Base-by-base conservation (phyloP, 1,140 invertebrate genomes). In the Mya arenaria region DNA sequence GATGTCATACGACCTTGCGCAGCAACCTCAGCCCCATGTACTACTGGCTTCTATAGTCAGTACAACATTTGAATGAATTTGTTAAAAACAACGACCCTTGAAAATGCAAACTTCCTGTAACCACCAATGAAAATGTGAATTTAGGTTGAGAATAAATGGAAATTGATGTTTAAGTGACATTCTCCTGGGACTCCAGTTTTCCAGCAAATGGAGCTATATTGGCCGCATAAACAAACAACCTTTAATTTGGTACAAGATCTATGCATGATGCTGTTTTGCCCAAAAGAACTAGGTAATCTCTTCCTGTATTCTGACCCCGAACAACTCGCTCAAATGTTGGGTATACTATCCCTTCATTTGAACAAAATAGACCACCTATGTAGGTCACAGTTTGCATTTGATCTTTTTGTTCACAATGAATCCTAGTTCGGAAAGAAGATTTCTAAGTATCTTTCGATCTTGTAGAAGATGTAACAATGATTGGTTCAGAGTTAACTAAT, bases 171-270 rank as follows among this genome's bases (percentile, higher is more conserved):
- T 25, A 8, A 78, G n/a, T 8, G 36, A 17, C 48, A 48, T 65
- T 68, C 8, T 39, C 6, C 17, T 48, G 30, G 82, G 82, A 58
- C 36, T 83, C 74, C 65, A 83, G 34, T 39, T 55, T 4, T 71
- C 17, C 5, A 83, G 32, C 13, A 83, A 41, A 72, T 78, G 39
- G 1, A 83, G 36, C 37, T 83, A 73, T 23, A 83, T 65, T 17
- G 82, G 73, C 41, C 73, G 56, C 66, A 83, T 78, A 30, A 71
- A 56, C 30, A 78, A 39, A n/a, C n/a, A n/a, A n/a, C n/a, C n/a
- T n/a, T n/a, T n/a, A n/a, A n/a, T n/a, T n/a, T n/a, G n/a, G n/a
- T n/a, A n/a, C n/a, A n/a, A n/a, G n/a, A n/a, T n/a, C n/a, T n/a
- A n/a, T n/a, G n/a, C n/a, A n/a, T n/a, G n/a, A n/a, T n/a, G n/a